Evolutionary conservation across 2,888 invertebrate species (phyloP).

Genomic region (Odontomyia ornata): DNA sequence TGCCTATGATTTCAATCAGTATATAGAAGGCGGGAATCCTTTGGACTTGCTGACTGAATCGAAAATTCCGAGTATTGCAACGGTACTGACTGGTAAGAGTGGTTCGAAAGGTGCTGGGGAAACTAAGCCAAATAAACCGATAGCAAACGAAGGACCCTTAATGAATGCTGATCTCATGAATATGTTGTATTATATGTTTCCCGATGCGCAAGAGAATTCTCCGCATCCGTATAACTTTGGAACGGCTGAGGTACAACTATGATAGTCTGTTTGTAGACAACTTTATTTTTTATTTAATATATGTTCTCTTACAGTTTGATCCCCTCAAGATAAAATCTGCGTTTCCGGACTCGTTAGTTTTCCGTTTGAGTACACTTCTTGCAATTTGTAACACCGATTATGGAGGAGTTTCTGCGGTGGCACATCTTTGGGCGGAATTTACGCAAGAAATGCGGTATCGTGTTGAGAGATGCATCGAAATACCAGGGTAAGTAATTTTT

Average conservation of each 20-base stretch:
- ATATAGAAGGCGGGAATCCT: constrained; percentile 68
- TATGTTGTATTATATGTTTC: constrained; percentile 85
- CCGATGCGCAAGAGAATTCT: constrained; percentile 80
- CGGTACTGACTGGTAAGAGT: constrained; percentile 60
- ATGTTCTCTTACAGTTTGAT: constrained; percentile 64
- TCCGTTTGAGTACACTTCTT: constrained; percentile 80
- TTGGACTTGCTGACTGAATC: constrained; percentile 80
- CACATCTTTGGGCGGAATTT: constrained; percentile 95
- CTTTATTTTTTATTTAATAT: not conserved
- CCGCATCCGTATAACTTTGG: constrained; percentile 67
- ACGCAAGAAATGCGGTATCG: constrained; percentile 87
- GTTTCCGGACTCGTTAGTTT: constrained; percentile 78
- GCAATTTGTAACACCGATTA: constrained; percentile 78
- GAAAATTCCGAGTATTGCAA: constrained; percentile 72
- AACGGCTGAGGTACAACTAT: constrained; percentile 63
- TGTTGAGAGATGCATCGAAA: constrained; percentile 81
- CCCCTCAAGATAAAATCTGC: constrained; percentile 76
- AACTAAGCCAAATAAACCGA: constrained; percentile 65
- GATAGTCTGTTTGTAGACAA: not conserved
- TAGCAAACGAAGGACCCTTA: constrained; percentile 78
- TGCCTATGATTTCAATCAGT: constrained; percentile 64
- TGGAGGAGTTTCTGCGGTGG: constrained; percentile 78
- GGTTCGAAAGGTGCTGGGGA: constrained; percentile 59
- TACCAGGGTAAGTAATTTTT: constrained; percentile 79
- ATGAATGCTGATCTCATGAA: constrained; percentile 78